Evolutionary conservation across 1,140 invertebrate genomes (phyloP), one percentile per base, ranked within the genome.

Genomic region (Drepana arcuata): DNA sequence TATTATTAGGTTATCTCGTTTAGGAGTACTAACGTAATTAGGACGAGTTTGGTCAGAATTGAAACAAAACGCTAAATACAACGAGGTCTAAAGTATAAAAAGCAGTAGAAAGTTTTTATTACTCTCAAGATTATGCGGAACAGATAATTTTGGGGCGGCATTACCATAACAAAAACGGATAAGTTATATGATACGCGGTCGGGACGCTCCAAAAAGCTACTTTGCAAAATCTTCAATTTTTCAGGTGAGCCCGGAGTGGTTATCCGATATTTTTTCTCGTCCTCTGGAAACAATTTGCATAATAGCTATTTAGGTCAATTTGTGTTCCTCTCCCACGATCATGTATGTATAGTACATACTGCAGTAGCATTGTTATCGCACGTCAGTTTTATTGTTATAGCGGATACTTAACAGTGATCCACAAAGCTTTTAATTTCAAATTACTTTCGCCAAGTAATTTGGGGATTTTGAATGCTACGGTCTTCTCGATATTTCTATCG

Each of bases 81-180:
- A 49, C 50, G 45, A 54, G 50, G 40, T 35, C 39, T 30, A 27
- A 54, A n/a, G n/a, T n/a, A 43, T 48, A 53, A 50, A 48, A 44
- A 14, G 48, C 36, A 31, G 33, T 34, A 32, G 27, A 51, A 61
- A 66, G 39, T 50, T 61, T 70, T 65, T 65, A 62, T 65, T 62
- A 48, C 49, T 40, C 37, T 49, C 57, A 46, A 61, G 57, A 64
- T 72, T 67, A 62, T 60, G 57, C 55, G 42, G 59, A 46, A 46
- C 48, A 52, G 63, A 63, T 74, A 70, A 79, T 75, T 74, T 71
- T 29, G 48, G 41, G 41, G 50, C 45, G 44, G 40, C 40, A 79
- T 79, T 72, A 74, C 51, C 74, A 74, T 75, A 70, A 79, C 74
- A 75, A 75, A 73, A 62, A 56, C 39, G 49, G 49, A 48, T 60